Percentiles rank a stretch among this genome's conserved stretches.
Conservation (phyloP, 2,113 vertebrate species). For the zebrafish (Danio rerio) region GRCz12tu NC_133199.1:15701501-15702000, state of each 20-base stretch:
- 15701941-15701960: slow-evolving; percentile 19
- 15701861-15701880: background rate
- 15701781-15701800: slow-evolving; percentile 5
- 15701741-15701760: slow-evolving; percentile 25
- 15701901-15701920: slow-evolving; percentile 6
- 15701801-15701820: background rate
- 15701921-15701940: background rate
- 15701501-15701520: slow-evolving; percentile 80
- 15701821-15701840: background rate
- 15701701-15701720: background rate
- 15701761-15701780: background rate
- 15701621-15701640: slow-evolving; percentile 1
- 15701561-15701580: slow-evolving; percentile 16
- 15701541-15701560: slow-evolving; percentile 9
- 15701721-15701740: background rate
- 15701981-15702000: background rate
- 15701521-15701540: slow-evolving; percentile 68
- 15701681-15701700: background rate
- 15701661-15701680: background rate
- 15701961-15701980: slow-evolving; percentile 1
- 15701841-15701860: slow-evolving; percentile 19
- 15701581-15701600: slow-evolving; percentile 11
- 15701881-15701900: slow-evolving; percentile 3
- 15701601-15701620: background rate
- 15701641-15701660: background rate